phyloP scores from a whole-genome alignment of 2,113 vertebrate genomes.

The Sebastes schlegelii region DNA sequence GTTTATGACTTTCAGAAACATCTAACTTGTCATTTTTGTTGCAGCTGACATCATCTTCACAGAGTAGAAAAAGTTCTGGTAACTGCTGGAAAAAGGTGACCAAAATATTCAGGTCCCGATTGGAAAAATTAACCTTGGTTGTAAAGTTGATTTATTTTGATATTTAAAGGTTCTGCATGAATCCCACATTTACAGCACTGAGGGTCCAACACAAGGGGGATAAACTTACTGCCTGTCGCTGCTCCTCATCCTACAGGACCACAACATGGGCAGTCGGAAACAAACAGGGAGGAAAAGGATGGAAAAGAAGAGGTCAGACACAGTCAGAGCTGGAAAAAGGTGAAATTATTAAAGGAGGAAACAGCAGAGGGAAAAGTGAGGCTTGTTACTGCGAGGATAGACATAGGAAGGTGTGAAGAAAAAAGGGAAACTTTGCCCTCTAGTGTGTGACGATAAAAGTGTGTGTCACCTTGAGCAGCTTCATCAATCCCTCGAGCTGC shows the following conservation, averaged over 20 bases:
- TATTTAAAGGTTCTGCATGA: background rate
- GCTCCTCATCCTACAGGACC: conserved; percentile 92
- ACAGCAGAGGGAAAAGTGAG: conserved; percentile 30
- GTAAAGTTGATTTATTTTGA: background rate
- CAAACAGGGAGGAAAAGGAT: conserved; percentile 48
- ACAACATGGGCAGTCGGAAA: conserved; percentile 62
- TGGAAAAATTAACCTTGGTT: background rate
- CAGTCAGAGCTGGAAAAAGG: conserved; percentile 32
- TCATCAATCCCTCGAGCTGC: conserved; percentile 97
- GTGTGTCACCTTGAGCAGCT: conserved; percentile 92
- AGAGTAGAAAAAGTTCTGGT: background rate
- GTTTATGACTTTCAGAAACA: background rate
- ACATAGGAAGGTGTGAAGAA: conserved; percentile 17
- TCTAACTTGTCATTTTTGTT: conserved; percentile 1
- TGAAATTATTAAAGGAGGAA: conserved; percentile 23
- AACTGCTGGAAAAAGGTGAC: background rate
- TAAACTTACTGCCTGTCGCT: conserved; percentile 98
- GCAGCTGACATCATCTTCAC: conserved; percentile 8
- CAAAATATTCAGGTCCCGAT: background rate
- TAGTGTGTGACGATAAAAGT: conserved; percentile 42
- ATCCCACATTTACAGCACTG: conserved; percentile 5
- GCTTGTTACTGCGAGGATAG: conserved; percentile 31
- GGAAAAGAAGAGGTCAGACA: conserved; percentile 66
- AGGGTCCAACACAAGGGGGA: conserved; percentile 9
- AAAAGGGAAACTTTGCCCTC: conserved; percentile 59